Base-by-base conservation (phyloP, 2,888 invertebrate species). In the Ophraella communa region DNA sequence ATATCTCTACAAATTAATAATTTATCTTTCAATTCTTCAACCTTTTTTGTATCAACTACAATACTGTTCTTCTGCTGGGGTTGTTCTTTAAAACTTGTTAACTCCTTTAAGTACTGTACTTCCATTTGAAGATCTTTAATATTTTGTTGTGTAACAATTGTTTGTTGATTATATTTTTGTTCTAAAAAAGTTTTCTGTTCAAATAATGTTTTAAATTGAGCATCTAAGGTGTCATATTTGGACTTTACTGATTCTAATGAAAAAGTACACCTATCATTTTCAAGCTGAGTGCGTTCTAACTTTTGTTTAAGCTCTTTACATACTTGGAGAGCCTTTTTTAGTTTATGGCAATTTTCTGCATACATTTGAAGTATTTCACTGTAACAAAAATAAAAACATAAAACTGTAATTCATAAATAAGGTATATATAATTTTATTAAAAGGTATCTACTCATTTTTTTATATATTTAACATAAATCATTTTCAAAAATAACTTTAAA, bases 321-420 rank as follows among this genome's bases (percentile, higher is more conserved):
- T n/a, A 62, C 55, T 18, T 70, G 64, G 24, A 64, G 63, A 10
- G 68, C 53, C 55, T 72, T 72, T 7, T 68, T 69, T 4, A 74
- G 61, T 49, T 73, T 72, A 49, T 65, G 67, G 35, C 64, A 69
- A 17, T 61, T 68, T 21, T 76, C 74, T n/a, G 65, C 4, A 54
- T 71, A 73, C 55, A 71, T 65, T 33, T 54, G 21, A n/a, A 77
- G 63, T 45, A 77, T 18, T 60, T 73, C 73, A 69, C 77, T 77
- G 54, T 47, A 75, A 74, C 55, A 11, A 66, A 63, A 39, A 52
- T 44, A 30, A 47, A 35, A 49, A 24, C 11, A 1, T 8, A 27
- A 10, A 2, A 30, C 3, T 27, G 10, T 30, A 30, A n/a, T n/a
- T n/a, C n/a, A n/a, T n/a, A n/a, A n/a, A n/a, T n/a, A n/a, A n/a